These are phyloP conservation scores for Amazona finschi DNA, from an alignment of 2,797 vertebrate genomes.

Conservation along the genomic window DNA sequence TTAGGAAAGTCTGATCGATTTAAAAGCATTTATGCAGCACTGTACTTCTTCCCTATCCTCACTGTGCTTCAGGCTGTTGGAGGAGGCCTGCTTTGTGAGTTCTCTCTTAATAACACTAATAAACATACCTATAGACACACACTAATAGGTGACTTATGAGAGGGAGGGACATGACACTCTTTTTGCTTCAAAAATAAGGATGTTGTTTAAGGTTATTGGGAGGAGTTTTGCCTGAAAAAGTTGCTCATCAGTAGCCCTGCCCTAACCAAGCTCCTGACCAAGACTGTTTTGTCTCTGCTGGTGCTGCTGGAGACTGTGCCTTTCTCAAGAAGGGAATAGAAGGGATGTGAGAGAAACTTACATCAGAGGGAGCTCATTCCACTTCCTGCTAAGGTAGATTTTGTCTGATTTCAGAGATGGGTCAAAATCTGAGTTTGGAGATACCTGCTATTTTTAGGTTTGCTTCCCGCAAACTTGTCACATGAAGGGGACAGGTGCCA, in stretches of 20 bases:
- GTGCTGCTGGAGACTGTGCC: neutral
- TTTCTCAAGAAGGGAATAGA: neutral
- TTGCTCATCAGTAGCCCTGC: neutral
- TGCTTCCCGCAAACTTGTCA: neutral
- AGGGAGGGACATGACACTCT: neutral
- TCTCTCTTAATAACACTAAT: neutral
- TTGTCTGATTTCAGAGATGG: neutral
- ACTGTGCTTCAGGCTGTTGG: slow-evolving; percentile 95
- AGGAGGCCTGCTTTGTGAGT: slow-evolving; percentile 95
- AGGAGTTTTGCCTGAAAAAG: neutral
- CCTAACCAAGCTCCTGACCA: neutral
- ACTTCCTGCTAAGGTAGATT: neutral
- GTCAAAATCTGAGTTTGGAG: neutral
- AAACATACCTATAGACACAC: neutral
- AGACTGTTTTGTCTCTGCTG: neutral
- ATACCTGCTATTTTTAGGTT: neutral
- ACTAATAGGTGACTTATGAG: neutral
- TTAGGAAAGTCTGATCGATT: slow-evolving; percentile 94
- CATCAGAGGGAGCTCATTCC: neutral
- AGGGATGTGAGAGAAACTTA: neutral
- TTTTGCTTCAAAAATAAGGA: neutral
- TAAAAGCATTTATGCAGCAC: slow-evolving; percentile 94
- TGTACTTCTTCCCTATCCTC: slow-evolving; percentile 97
- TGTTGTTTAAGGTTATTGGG: neutral
- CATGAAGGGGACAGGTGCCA: neutral